Evolutionary conservation across 2,888 invertebrate species (phyloP).

Genomic region (Drosophila greeni): DNA sequence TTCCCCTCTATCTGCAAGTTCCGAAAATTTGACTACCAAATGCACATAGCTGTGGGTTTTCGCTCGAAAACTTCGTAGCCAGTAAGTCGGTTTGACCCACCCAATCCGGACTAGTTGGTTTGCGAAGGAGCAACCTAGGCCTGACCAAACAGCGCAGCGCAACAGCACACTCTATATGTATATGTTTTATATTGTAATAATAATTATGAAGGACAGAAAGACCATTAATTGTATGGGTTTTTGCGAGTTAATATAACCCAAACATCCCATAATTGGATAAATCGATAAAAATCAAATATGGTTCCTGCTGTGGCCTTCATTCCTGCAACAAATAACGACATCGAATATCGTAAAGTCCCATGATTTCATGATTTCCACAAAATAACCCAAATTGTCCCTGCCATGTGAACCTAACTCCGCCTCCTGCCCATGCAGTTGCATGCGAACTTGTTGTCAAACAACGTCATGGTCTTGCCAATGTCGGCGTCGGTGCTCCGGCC

Average conservation of each 20-base stretch:
- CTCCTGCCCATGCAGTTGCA: neutral
- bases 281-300: neutral
- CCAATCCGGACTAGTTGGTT: neutral
- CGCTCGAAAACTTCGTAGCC: constrained; percentile 24
- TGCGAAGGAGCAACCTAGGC: neutral
- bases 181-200: neutral
- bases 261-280: neutral
- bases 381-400: constrained; percentile 14
- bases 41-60: constrained; percentile 45
- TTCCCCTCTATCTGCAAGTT: constrained; percentile 12
- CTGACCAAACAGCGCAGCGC: neutral
- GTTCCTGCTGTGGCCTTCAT: neutral
- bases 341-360: neutral
- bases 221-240: neutral
- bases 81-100: constrained; percentile 1
- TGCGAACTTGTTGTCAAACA: constrained; percentile 49
- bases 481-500: constrained; percentile 53
- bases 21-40: constrained; percentile 67
- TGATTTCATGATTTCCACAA: constrained; percentile 15
- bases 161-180: too few relatives aligned
- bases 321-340: neutral
- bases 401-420: neutral
- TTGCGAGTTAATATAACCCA: neutral
- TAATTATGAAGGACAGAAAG: neutral
- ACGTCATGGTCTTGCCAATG: constrained; percentile 51